phyloP scores from a whole-genome alignment of 2,113 vertebrate species.

The Dermatemys mawii region DNA sequence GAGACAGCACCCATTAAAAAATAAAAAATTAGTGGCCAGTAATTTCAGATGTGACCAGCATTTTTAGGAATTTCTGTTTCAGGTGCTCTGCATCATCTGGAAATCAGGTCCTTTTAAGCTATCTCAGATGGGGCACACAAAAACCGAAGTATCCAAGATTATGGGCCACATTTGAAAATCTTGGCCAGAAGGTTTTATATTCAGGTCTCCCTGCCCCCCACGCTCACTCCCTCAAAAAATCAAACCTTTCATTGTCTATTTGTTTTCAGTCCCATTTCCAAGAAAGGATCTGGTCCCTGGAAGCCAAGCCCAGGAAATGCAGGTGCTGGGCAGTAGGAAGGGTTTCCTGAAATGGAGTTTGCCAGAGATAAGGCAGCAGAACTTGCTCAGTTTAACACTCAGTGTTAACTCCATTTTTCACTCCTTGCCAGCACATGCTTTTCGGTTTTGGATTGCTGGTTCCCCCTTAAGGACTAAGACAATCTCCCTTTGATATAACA shows the following conservation, averaged over 20 bases:
- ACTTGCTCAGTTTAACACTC: neutral
- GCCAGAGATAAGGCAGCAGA: accelerated
- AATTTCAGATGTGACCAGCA: neutral
- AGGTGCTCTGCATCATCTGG: neutral
- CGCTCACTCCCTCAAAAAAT: too few relatives aligned
- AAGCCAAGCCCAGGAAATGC: too few relatives aligned
- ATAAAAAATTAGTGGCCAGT: too few relatives aligned
- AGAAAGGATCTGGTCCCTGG: neutral
- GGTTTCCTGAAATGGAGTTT: neutral
- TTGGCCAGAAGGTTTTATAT: neutral
- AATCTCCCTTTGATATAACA: constrained; percentile 79
- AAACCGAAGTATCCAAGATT: neutral
- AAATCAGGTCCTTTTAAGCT: neutral
- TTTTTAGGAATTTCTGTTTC: neutral
- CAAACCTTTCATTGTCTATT: neutral
- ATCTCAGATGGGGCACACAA: neutral
- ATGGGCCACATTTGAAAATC: neutral
- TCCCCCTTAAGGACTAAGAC: constrained; percentile 76
- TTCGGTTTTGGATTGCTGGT: constrained; percentile 71
- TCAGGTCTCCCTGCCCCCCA: neutral
- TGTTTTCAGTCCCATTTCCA: neutral
- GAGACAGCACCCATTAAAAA: neutral
- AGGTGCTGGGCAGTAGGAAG: neutral
- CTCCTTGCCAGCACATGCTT: constrained; percentile 42
- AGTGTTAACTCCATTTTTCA: constrained; percentile 63